Evolutionary conservation across 1,140 invertebrate species (phyloP).

Genomic region (Drosophila sp.): DNA sequence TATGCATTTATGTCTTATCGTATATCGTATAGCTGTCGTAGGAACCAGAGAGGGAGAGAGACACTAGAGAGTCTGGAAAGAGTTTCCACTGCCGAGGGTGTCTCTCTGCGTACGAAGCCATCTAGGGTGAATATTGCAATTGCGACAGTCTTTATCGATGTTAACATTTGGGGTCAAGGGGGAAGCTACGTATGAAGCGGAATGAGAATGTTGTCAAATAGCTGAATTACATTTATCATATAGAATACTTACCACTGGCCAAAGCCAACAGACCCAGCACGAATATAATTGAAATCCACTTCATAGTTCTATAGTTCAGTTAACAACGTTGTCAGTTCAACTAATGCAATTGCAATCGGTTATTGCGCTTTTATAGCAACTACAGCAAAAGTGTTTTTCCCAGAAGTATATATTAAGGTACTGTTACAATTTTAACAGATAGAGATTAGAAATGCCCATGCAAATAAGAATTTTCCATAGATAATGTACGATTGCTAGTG

Average conservation of each 20-base stretch:
- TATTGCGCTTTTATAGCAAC: constrained; percentile 26
- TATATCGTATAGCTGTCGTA: no score
- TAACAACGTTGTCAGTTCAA: constrained; percentile 18
- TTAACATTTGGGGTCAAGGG: constrained; percentile 55
- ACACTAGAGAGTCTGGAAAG: no score
- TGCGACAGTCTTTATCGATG: constrained; percentile 58
- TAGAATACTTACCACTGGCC: constrained; percentile 51
- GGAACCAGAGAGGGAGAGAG: no score
- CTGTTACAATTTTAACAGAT: background rate
- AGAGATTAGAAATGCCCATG: constrained; percentile 21
- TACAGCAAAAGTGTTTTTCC: background rate
- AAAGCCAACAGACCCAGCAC: constrained; percentile 55
- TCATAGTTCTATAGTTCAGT: constrained; percentile 16
- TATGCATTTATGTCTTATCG: no score
- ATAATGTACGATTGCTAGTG: background rate
- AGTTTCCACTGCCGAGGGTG: no score
- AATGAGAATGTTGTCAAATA: background rate
- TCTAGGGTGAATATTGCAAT: constrained; percentile 62
- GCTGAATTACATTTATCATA: background rate
- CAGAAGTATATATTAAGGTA: background rate
- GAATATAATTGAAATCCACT: constrained; percentile 39
- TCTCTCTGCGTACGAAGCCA: no score
- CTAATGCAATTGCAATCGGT: constrained; percentile 6
- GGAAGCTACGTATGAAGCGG: constrained; percentile 21
- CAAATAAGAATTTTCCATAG: constrained; percentile 13